A percentile compares a stretch with the other conserved stretches of the same genome.
phyloP scores from a whole-genome alignment of 2,113 vertebrate species.

The Callipepla californica region DNA sequence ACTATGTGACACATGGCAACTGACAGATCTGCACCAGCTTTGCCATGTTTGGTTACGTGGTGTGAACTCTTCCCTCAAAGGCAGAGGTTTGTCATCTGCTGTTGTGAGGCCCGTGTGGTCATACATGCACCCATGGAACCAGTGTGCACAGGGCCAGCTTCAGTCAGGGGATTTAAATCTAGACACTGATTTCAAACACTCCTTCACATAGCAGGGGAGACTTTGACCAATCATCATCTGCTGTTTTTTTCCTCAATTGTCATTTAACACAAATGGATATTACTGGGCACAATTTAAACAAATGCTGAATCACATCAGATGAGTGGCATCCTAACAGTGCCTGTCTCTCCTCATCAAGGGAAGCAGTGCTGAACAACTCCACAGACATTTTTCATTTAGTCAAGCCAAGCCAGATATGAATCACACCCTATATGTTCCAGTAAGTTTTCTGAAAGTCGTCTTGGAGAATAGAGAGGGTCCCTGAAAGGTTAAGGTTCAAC shows the following conservation, averaged over 20 bases:
- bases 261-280: neutral
- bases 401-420: neutral
- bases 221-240: neutral
- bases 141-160: neutral
- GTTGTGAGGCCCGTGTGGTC: accelerated
- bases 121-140: accelerated
- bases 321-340: neutral
- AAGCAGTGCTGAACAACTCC: neutral
- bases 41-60: neutral
- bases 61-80: neutral
- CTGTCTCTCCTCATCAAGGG: neutral
- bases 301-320: neutral
- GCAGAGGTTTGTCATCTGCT: neutral
- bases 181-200: neutral
- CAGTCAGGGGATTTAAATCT: neutral
- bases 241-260: neutral
- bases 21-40: neutral
- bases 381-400: neutral
- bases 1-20: neutral
- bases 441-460: neutral
- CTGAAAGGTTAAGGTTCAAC: neutral
- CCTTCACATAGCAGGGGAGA: neutral
- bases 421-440: neutral
- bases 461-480: neutral
- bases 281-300: neutral